Percentiles rank a stretch among this genome's conserved stretches.
phyloP scores from a whole-genome alignment of 1,140 invertebrate species.

The Hyles euphorbiae region DNA sequence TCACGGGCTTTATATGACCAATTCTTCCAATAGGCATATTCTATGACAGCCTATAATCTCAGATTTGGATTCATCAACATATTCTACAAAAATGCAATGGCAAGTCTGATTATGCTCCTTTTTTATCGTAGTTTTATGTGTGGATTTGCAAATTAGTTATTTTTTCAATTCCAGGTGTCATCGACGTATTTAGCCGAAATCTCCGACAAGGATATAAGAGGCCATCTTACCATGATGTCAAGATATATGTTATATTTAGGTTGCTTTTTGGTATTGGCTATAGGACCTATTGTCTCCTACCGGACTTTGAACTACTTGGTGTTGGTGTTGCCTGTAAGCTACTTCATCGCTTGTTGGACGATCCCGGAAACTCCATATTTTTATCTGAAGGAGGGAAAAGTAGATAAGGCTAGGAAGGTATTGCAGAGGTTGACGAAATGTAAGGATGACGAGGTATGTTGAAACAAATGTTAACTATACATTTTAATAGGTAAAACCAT shows the following conservation, averaged over 20 bases:
- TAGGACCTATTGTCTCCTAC: slow-evolving; percentile 73
- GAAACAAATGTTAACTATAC: no score
- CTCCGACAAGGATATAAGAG: slow-evolving; percentile 78
- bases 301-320: slow-evolving; percentile 59
- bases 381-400: slow-evolving; percentile 71
- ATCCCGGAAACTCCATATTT: slow-evolving; percentile 87
- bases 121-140: no score
- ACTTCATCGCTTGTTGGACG: slow-evolving; percentile 76
- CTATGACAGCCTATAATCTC: no score
- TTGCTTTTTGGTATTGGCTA: slow-evolving; percentile 68
- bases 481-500: no score
- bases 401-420: slow-evolving; percentile 51
- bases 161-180: slow-evolving; percentile 40
- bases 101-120: no score
- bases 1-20: no score
- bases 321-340: slow-evolving; percentile 60
- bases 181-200: slow-evolving; percentile 81
- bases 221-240: slow-evolving; percentile 77
- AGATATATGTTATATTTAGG: slow-evolving; percentile 80
- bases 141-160: no score
- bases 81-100: no score
- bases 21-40: no score
- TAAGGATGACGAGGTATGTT: slow-evolving; percentile 43
- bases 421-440: slow-evolving; percentile 52
- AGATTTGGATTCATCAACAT: no score